These are phyloP conservation scores for Pachypeltis micranthus DNA, from an alignment of 1,140 invertebrate species.

Conservation along the genomic window DNA sequence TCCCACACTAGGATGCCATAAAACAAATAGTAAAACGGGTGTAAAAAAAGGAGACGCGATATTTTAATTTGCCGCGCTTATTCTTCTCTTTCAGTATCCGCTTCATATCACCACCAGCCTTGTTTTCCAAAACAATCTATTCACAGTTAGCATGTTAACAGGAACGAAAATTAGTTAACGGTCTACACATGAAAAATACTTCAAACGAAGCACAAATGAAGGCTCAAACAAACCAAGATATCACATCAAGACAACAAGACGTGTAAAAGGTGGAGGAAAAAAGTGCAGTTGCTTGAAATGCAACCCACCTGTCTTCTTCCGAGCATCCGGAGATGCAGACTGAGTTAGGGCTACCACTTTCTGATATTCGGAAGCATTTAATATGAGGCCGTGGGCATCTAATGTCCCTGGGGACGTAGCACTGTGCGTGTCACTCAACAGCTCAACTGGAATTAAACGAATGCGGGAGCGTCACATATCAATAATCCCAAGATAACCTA, in stretches of 20 bases:
- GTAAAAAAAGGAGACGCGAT: neutral
- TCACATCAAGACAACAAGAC: neutral
- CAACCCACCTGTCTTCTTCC: conserved; percentile 72
- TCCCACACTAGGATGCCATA: too few species aligned
- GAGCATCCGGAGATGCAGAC: conserved; percentile 77
- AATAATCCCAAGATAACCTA: too few species aligned
- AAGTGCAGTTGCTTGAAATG: neutral
- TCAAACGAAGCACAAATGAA: conserved; percentile 2
- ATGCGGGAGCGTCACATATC: neutral
- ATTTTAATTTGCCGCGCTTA: conserved; percentile 56
- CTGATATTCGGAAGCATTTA: conserved; percentile 71
- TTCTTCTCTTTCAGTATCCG: conserved; percentile 82
- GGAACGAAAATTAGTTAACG: too few species aligned
- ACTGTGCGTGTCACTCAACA: conserved; percentile 88
- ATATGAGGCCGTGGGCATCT: conserved; percentile 80
- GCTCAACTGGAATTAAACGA: too few species aligned
- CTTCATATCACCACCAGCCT: conserved; percentile 81
- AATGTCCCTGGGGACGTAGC: conserved; percentile 83
- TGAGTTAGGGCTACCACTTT: conserved; percentile 69
- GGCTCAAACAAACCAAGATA: conserved; percentile 11
- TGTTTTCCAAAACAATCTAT: conserved; percentile 87
- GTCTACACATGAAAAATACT: conserved; percentile 16
- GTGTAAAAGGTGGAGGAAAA: neutral
- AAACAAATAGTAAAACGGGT: conserved; percentile 12
- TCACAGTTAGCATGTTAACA: too few species aligned